Base-by-base conservation (phyloP, 2,888 invertebrate species). In the Alloscopus bannaensis region DNA sequence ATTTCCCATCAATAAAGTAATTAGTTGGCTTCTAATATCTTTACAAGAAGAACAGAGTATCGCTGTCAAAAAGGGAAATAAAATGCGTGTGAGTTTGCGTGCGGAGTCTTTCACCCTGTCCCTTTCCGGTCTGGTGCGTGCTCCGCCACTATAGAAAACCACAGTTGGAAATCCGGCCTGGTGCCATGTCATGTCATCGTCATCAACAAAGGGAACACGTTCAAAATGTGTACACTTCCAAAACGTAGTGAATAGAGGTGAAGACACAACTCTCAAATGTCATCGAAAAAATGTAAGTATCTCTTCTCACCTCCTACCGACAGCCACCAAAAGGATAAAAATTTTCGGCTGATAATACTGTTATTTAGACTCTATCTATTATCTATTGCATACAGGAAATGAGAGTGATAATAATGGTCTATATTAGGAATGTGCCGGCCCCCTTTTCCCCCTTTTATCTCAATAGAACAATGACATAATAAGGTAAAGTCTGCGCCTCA, bases 81-180 rank as follows among this genome's bases (percentile, higher is more conserved):
- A n/a, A 16, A 26, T 16, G 16, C 42, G 20, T 45, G n/a, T n/a
- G n/a, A n/a, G n/a, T n/a, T 47, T 13, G 47, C 3, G n/a, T n/a
- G 47, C 4, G 18, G n/a, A 47, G 11, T 16, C 57, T 70, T 70
- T 59, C 59, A 70, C 70, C 71, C 28, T 28, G 50, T 31, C 31
- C 22, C 64, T 73, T 73, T 73, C 73, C 73, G 65, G 73, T 73
- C 73, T 73, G 73, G 73, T 73, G 73, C 62, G 72, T 70, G 70
- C 28, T 45, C n/a, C 42, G n/a, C 13, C 26, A 2, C 68, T 52
- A 59, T 70, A 45, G 26, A 70, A 59, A 71, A 50, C 31, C 42
- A 31, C 18, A 60, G 40, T n/a, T 42, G 47, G 55, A 71, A 71
- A 71, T 62, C 62, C 64, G 64, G 22, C 57, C 20, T 73, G 73